Evolutionary conservation across 2,888 invertebrate species (phyloP).

Genomic region (Thyatira batis): DNA sequence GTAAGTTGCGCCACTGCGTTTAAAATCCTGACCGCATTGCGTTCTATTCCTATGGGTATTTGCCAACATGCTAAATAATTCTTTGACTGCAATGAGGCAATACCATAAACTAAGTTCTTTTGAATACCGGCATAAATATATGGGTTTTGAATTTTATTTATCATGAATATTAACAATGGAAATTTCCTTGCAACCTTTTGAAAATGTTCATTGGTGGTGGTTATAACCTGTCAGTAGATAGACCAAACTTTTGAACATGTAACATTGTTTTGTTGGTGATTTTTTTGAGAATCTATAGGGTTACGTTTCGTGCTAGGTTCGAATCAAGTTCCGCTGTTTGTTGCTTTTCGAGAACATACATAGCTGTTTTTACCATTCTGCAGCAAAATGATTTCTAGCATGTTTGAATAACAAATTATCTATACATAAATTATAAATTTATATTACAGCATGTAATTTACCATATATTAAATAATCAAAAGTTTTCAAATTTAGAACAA

Average conservation of each 20-base stretch:
- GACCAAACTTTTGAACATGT: too few relatives aligned
- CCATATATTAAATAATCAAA: background rate
- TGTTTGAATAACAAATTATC: background rate
- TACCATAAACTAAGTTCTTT: background rate
- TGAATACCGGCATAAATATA: too few relatives aligned
- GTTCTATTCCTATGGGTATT: conserved; percentile 19
- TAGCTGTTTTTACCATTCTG: background rate
- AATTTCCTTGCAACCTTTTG: too few relatives aligned
- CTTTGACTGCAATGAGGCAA: conserved; percentile 18
- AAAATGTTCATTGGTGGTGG: too few relatives aligned
- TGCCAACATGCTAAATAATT: conserved; percentile 30
- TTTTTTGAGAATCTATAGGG: too few relatives aligned
- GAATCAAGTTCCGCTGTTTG: background rate
- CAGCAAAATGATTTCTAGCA: background rate
- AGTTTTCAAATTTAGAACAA: background rate
- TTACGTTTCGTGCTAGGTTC: too few relatives aligned
- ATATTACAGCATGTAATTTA: background rate
- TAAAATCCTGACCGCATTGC: conserved; percentile 19
- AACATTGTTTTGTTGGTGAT: too few relatives aligned
- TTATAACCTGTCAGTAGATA: too few relatives aligned
- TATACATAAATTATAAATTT: too few relatives aligned
- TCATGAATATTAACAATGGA: too few relatives aligned
- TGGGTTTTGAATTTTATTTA: too few relatives aligned
- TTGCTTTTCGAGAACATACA: background rate
- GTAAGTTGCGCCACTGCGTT: conserved; percentile 6